Conservation (phyloP, 2,888 invertebrate genomes). For the Tortrix viridana region DNA sequence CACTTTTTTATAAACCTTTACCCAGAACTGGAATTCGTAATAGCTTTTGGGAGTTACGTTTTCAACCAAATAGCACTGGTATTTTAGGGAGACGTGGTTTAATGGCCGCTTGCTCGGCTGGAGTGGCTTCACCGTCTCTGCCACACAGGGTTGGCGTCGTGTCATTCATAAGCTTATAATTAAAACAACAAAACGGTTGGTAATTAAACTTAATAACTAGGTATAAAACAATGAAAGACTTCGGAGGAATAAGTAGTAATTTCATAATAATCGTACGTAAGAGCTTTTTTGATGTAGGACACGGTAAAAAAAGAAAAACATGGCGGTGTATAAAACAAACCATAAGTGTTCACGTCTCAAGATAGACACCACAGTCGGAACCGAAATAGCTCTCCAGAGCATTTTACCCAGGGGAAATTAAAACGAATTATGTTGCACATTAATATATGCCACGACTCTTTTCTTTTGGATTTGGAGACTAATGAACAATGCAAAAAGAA, state of each 20-base stretch:
- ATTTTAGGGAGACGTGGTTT: constrained; percentile 18
- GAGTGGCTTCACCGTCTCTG: constrained; percentile 20
- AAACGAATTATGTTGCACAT: constrained; percentile 61
- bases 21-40: neutral
- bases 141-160: neutral
- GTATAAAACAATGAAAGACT: too few relatives aligned
- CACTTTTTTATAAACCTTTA: too few relatives aligned
- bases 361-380: constrained; percentile 52
- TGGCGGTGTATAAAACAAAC: constrained; percentile 6
- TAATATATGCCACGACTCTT: constrained; percentile 11
- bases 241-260: too few relatives aligned
- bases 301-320: neutral
- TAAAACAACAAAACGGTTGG: neutral
- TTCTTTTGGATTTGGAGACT: neutral
- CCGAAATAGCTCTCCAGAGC: constrained; percentile 68
- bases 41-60: neutral
- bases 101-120: constrained; percentile 11
- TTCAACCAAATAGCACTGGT: constrained; percentile 3
- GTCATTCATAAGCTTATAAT: too few relatives aligned
- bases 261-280: neutral
- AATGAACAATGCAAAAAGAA: constrained; percentile 1
- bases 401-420: constrained; percentile 76
- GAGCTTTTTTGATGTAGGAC: neutral
- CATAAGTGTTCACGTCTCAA: constrained; percentile 42
- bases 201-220: constrained; percentile 7